Base-by-base conservation (phyloP, 2,888 invertebrate genomes). In the Lepetodrilus schrolli region DNA sequence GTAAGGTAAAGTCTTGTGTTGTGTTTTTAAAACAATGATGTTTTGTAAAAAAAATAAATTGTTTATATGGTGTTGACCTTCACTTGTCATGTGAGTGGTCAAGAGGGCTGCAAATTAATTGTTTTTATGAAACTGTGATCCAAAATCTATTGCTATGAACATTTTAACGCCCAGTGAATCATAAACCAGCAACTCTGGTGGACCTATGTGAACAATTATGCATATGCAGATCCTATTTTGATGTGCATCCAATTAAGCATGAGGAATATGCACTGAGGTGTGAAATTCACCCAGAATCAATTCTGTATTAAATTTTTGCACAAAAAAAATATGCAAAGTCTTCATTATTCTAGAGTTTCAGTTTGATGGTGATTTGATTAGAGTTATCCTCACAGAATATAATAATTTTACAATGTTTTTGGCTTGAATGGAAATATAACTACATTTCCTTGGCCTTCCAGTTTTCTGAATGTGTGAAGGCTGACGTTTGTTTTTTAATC, bases 341-440 rank as follows among this genome's bases (percentile, higher is more conserved):
- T 58, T 58, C 58, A 58, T 58, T 30, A 58, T 58, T 58, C 30
- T 17, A 26, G 7, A 58, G 26, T 58, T 51, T 26, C 30, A 58
- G 17, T 58, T 58, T 58, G 26, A 58, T 58, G 58, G 58, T 58
- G 58, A 58, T 58, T 58, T 58, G 23, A 58, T 58, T 58, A 58
- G n/a, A 58, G 58, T 58, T 58, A 58, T 30, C 34, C 58, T n/a
- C 21, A 26, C 58, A 26, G 58, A 58, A 58, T 58, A 58, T 58
- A 21, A 58, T 58, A 17, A 58, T 58, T 30, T 58, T 23, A 10
- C 13, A 13, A 30, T 58, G 58, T 30, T 58, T 30, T 30, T 34
- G 5, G 5, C 58, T 30, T 13, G 58, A n/a, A 43, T 43, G 17
- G 13, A 43, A 43, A 4, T 43, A n/a, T n/a, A n/a, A n/a, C n/a